Conservation (phyloP, 1,140 invertebrate species). For the Macrobrachium rosenbergii region DNA sequence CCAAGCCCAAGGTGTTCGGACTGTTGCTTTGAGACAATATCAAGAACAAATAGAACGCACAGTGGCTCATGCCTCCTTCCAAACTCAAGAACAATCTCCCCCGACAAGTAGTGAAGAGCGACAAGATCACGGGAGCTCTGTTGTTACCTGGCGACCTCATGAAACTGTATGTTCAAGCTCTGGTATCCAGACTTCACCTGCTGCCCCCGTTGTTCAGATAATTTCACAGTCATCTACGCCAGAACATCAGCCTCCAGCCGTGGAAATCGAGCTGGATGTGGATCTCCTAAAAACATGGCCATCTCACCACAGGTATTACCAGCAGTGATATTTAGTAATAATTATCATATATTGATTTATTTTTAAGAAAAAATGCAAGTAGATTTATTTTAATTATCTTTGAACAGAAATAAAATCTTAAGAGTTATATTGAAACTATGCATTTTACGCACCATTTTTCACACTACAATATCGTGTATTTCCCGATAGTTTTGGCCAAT, state of each 20-base stretch:
- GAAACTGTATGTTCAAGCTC: constrained; percentile 33
- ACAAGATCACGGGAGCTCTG: constrained; percentile 23
- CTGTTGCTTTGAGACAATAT: constrained; percentile 51
- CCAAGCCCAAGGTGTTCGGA: constrained; percentile 59
- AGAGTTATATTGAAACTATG: too few relatives aligned
- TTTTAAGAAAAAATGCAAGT: neutral
- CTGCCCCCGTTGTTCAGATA: constrained; percentile 51
- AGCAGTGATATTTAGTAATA: constrained; percentile 32
- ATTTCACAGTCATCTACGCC: constrained; percentile 47
- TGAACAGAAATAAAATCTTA: too few relatives aligned
- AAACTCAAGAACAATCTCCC: constrained; percentile 30
- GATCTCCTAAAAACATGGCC: constrained; percentile 53
- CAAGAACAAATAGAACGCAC: constrained; percentile 46
- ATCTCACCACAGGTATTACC: constrained; percentile 50
- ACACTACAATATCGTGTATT: too few relatives aligned
- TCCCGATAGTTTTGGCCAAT: too few relatives aligned
- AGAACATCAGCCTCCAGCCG: constrained; percentile 49
- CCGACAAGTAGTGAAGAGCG: neutral
- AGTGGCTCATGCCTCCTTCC: constrained; percentile 27
- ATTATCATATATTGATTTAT: neutral
- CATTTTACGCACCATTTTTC: too few relatives aligned
- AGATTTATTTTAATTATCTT: too few relatives aligned
- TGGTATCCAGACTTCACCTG: constrained; percentile 29
- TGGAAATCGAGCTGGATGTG: constrained; percentile 55
- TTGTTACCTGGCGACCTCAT: constrained; percentile 38